Base-by-base conservation (phyloP, 2,113 vertebrate genomes). In the Hemiprocne comata region DNA sequence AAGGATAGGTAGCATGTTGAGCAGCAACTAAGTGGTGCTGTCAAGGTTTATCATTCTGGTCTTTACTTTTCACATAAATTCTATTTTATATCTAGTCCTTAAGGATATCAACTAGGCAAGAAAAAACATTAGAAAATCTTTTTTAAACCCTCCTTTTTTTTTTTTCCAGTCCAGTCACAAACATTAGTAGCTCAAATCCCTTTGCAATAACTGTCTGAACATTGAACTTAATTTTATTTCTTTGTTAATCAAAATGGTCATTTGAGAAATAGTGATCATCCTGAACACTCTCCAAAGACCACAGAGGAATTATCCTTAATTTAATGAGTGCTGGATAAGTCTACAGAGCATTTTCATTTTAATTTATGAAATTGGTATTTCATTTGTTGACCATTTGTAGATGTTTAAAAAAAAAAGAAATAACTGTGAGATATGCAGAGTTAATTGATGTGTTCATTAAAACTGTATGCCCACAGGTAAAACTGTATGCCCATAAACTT, bases 191-290 rank as follows among this genome's bases (percentile, higher is more conserved):
- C 25, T 91, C 55, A 95, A 96, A 94, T 95, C 87, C 87, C 93
- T 80, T 16, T 71, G 64, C 72, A 93, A 64, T 80, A 91, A 80
- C 74, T 90, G 72, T 73, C 87, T 94, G 94, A 96, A 94, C 42
- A 88, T 15, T 28, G 55, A 77, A 80, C 34, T 6, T 66, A 34
- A 70, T 95, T 91, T 90, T 96, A 90, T 92, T 95, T 95, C 75
- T 90, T 53, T 82, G 48, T 69, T 95, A 96, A 96, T 95, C 88
- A 96, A 90, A 96, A 90, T 28, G 70, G 84, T 87, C 73, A 89
- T 94, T 62, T 78, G 86, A 96, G 88, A 71, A 96, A 79, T 13
- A 90, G 72, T 3, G 55, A 95, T 90, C 90, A 94, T 79, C 62
- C 57, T 92, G 48, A 96, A 84, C 65, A 26, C 66, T 76, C 92